phyloP scores from a whole-genome alignment of 35 echinoderm and acorn worm genomes.

The Diadema setosum region DNA sequence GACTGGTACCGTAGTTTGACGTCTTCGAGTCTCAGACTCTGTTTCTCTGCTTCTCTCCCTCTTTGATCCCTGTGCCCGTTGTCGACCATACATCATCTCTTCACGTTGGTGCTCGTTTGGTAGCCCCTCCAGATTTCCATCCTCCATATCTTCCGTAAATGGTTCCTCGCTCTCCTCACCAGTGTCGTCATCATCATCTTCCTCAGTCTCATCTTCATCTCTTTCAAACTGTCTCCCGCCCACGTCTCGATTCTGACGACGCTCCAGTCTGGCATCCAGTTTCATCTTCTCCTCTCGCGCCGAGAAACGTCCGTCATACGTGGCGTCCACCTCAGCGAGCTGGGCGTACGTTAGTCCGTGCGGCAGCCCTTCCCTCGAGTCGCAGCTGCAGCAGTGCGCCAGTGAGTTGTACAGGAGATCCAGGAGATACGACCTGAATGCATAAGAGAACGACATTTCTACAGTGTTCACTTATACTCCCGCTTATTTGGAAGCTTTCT shows the following conservation, averaged over 20 bases:
- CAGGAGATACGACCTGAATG: slow-evolving; percentile 34
- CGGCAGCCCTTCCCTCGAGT: neutral
- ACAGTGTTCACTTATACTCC: too few species aligned
- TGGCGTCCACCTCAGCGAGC: slow-evolving; percentile 8
- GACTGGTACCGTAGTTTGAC: neutral
- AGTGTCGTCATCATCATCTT: neutral
- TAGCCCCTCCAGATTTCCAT: neutral
- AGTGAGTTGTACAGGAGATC: slow-evolving; percentile 39
- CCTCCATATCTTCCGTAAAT: neutral
- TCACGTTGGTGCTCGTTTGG: neutral
- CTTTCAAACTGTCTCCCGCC: neutral
- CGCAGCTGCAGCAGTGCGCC: neutral
- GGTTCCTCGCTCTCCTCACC: neutral
- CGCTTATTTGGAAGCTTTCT: too few species aligned
- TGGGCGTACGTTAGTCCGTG: neutral
- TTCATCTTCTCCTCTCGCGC: slow-evolving; percentile 35
- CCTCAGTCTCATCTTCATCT: neutral
- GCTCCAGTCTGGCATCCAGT: neutral
- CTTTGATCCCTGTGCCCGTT: neutral
- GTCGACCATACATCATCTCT: neutral
- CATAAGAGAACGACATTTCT: neutral
- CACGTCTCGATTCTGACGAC: neutral
- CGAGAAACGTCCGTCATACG: slow-evolving; percentile 28
- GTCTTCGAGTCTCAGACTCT: neutral
- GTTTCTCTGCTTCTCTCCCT: neutral